Evolutionary conservation across 2,113 vertebrate species (phyloP).

Genomic region (Heteronetta atricapilla): DNA sequence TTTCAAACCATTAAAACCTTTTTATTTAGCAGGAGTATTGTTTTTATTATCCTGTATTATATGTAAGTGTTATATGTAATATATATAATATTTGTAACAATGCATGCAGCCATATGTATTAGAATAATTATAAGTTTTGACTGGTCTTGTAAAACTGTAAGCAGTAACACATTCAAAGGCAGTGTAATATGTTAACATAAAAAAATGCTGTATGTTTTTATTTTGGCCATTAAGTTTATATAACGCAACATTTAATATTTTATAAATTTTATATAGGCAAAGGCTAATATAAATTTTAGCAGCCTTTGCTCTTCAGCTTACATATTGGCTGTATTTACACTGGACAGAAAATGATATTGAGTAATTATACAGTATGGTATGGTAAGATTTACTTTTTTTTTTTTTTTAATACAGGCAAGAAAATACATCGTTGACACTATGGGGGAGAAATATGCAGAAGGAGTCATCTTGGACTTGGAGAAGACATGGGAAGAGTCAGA

Average conservation of each 20-base stretch:
- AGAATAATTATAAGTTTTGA: neutral
- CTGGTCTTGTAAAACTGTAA: neutral
- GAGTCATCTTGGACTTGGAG: conserved; percentile 90
- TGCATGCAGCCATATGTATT: neutral
- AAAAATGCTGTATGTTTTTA: neutral
- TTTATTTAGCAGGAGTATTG: neutral
- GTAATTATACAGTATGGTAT: neutral
- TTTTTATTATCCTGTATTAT: neutral
- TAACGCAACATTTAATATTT: neutral
- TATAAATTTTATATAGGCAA: neutral
- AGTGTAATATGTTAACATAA: neutral
- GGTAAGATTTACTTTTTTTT: neutral
- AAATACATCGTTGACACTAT: conserved; percentile 90
- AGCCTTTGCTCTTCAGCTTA: neutral
- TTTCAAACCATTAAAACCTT: neutral
- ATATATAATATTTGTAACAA: neutral
- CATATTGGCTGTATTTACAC: neutral
- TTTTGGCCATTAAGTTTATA: neutral
- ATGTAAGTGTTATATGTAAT: neutral
- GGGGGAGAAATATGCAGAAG: conserved; percentile 89
- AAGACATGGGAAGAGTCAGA: conserved; percentile 94
- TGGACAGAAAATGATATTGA: neutral
- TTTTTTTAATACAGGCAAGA: conserved; percentile 81
- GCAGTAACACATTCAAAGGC: neutral
- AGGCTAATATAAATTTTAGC: neutral